Base-by-base conservation (phyloP, 2,797 vertebrate genomes). In the Pseudomugil tenellus region DNA sequence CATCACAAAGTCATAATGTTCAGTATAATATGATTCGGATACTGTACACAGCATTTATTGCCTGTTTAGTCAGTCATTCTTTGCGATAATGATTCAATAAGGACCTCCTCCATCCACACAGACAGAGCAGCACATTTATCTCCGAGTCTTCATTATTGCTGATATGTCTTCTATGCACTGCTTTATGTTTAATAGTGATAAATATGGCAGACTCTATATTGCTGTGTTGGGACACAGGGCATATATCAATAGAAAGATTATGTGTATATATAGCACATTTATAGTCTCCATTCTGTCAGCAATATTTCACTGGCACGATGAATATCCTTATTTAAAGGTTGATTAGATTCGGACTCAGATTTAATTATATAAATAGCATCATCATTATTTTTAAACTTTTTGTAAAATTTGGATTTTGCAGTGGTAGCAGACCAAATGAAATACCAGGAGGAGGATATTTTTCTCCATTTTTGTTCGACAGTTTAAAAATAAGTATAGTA, bases 171-270 rank as follows among this genome's bases (percentile, higher is more conserved):
- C 65, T 31, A 65, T 72, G 55, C 69, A 57, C 26, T 49, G 57
- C 64, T 77, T 77, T 84, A 74, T 73, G 61, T 79, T 81, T 88
- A 77, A 80, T 76, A 65, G 52, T 78, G 77, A 87, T 83, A 74
- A 74, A 88, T 83, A 84, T 16, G 62, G 70, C 37, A 32, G 14
- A 21, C 6, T 68, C 52, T 39, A 80, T 34, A 79, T 79, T 67
- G 71, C 64, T 54, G 63, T 61, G 58, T 77, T 58, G 77, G 64
- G 72, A 81, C 43, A 67, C 23, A 28, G 63, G 51, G 23, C 66
- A 75, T 81, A 72, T 17, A 84, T 85, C 59, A 89, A 63, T 41
- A 69, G 55, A 71, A 71, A 60, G 64, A 74, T 57, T 4, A 66
- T 61, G 10, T 63, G 10, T 70, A 41, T 60, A 63, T 63, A 74